Base-by-base conservation (phyloP, 2,888 invertebrate species). In the Platerodrilus igneus region DNA sequence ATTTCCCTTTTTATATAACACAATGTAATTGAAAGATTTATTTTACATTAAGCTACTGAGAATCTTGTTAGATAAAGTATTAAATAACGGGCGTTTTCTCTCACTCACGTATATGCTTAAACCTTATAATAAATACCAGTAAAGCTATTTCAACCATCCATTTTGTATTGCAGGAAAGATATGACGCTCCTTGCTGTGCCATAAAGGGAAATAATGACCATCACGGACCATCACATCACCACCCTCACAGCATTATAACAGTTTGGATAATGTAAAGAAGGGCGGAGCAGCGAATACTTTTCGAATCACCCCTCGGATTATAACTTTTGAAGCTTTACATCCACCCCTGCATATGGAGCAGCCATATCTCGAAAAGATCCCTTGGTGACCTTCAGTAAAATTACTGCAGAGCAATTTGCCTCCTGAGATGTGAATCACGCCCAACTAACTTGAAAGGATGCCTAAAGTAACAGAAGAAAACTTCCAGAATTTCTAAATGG, bases 391-490 rank as follows among this genome's bases (percentile, higher is more conserved):
- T 45, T 40, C 18, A 32, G 35, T 36, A 16, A 33, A 44, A 40
- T 44, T 44, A 40, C 37, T 36, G 28, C 37, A 15, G 36, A 40
- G 25, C 29, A 37, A 40, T 39, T 32, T 44, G 36, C 31, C 44
- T 47, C 48, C 15, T 22, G 48, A 46, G 45, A 47, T 41, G 40
- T 51, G 48, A 51, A 47, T 50, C 50, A 51, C 37, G 41, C 33
- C 39, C 42, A 42, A 39, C 45, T 41, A 41, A n/a, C n/a, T n/a
- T n/a, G n/a, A n/a, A n/a, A n/a, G n/a, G n/a, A n/a, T n/a, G n/a
- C n/a, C n/a, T n/a, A n/a, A n/a, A n/a, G n/a, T n/a, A n/a, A n/a
- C n/a, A n/a, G n/a, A n/a, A n/a, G n/a, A n/a, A n/a, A n/a, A n/a
- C n/a, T n/a, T n/a, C n/a, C n/a, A n/a, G n/a, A n/a, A n/a, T n/a